These are phyloP conservation scores for Chaetodon auriga DNA, from an alignment of 2,113 vertebrate species.

Conservation along the genomic window DNA sequence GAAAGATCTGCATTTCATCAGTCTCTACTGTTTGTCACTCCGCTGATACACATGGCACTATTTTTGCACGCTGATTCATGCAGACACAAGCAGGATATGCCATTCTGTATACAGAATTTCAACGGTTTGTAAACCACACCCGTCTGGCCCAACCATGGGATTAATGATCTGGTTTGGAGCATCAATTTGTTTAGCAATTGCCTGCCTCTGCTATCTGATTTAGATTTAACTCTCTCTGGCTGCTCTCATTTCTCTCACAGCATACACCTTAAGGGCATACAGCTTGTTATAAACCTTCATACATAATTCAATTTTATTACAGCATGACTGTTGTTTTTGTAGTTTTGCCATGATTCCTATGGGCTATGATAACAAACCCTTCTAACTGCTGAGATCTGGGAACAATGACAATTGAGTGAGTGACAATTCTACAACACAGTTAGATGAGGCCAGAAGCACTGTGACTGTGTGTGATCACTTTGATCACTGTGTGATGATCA, in stretches of 20 bases:
- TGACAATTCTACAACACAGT: not conserved
- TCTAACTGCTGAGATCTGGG: not conserved
- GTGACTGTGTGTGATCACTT: no score
- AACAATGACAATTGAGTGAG: no score
- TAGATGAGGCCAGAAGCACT: constrained; percentile 2
- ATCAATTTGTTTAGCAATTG: constrained; percentile 23
- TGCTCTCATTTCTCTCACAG: constrained; percentile 4
- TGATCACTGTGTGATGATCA: no score
- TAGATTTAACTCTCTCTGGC: not conserved
- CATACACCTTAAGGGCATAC: no score
- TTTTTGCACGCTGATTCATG: not conserved
- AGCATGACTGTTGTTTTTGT: not conserved
- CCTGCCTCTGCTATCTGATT: constrained; percentile 35
- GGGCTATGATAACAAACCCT: not conserved
- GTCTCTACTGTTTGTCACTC: not conserved
- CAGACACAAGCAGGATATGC: not conserved
- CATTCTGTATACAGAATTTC: constrained; percentile 1
- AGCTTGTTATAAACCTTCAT: not conserved
- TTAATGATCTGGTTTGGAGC: constrained; percentile 4
- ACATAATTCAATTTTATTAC: constrained; percentile 15
- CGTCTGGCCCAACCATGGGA: not conserved
- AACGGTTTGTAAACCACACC: constrained; percentile 5
- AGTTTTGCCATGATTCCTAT: not conserved
- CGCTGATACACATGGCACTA: not conserved
- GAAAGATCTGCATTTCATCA: not conserved